These are phyloP conservation scores for Callaeas wilsoni DNA, from an alignment of 2,113 vertebrate genomes.

Conservation along the genomic window DNA sequence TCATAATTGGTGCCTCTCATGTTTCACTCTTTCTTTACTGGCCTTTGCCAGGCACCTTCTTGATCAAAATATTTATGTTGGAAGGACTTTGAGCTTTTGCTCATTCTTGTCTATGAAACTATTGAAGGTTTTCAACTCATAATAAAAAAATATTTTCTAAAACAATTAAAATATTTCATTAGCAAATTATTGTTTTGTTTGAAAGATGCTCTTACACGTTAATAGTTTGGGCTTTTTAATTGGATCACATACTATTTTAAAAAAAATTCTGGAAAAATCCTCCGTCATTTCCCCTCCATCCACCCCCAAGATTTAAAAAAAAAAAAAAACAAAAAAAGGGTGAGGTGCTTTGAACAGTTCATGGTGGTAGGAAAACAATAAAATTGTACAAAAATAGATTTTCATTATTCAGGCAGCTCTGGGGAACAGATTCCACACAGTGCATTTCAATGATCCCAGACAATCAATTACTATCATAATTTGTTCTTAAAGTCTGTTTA, in stretches of 20 bases:
- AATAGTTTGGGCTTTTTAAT: neutral
- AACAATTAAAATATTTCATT: neutral
- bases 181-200: neutral
- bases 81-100: neutral
- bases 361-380: neutral
- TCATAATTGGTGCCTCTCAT: neutral
- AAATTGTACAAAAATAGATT: slow-evolving; percentile 23
- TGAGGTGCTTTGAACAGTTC: neutral
- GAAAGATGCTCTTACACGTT: neutral
- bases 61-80: neutral
- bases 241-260: neutral
- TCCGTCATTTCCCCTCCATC: neutral
- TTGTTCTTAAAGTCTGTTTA: slow-evolving; percentile 55
- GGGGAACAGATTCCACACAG: neutral
- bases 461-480: slow-evolving; percentile 48
- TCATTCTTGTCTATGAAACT: neutral
- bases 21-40: neutral
- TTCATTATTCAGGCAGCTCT: slow-evolving; percentile 11
- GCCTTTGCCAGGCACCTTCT: neutral
- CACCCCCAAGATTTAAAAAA: neutral
- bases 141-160: neutral
- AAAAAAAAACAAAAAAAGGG: neutral
- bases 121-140: neutral
- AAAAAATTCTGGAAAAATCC: neutral
- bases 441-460: slow-evolving; percentile 27